A percentile compares a stretch with the other conserved stretches of the same genome.
phyloP scores from a whole-genome alignment of 2,797 vertebrate genomes.

The Varecia variegata region DNA sequence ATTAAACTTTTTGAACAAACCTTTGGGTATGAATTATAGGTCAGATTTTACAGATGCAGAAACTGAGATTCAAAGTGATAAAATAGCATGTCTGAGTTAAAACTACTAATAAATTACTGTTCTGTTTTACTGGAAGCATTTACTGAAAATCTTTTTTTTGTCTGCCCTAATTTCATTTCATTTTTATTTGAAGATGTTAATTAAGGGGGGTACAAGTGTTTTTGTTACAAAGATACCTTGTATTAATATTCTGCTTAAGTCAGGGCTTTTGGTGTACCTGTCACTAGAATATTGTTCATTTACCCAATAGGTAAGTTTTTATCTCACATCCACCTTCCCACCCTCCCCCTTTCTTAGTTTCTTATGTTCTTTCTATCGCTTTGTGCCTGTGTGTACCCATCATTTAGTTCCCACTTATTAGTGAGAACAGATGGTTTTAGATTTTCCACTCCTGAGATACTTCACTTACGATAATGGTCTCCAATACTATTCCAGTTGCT shows the following conservation, averaged over 20 bases:
- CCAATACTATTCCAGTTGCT: not conserved
- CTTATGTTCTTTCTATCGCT: not conserved
- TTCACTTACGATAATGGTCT: not conserved
- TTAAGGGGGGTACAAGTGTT: not conserved
- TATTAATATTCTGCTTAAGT: not conserved
- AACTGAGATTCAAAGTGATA: not conserved
- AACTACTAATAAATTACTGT: not conserved
- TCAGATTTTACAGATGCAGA: not conserved
- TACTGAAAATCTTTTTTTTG: not conserved
- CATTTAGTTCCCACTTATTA: not conserved
- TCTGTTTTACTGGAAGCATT: not conserved
- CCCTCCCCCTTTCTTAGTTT: not conserved
- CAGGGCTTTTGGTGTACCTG: not conserved
- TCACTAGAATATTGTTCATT: not conserved
- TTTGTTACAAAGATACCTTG: not conserved
- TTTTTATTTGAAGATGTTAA: not conserved
- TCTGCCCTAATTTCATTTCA: not conserved
- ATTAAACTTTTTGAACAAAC: not conserved
- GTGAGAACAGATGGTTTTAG: not conserved
- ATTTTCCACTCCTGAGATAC: not conserved
- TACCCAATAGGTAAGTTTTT: not conserved
- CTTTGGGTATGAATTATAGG: not conserved
- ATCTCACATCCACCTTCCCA: not conserved
- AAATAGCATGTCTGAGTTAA: not conserved
- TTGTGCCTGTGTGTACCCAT: not conserved